These are phyloP conservation scores for Melanerpes aurifrons DNA, from an alignment of 2,113 vertebrate genomes.

Conservation along the genomic window DNA sequence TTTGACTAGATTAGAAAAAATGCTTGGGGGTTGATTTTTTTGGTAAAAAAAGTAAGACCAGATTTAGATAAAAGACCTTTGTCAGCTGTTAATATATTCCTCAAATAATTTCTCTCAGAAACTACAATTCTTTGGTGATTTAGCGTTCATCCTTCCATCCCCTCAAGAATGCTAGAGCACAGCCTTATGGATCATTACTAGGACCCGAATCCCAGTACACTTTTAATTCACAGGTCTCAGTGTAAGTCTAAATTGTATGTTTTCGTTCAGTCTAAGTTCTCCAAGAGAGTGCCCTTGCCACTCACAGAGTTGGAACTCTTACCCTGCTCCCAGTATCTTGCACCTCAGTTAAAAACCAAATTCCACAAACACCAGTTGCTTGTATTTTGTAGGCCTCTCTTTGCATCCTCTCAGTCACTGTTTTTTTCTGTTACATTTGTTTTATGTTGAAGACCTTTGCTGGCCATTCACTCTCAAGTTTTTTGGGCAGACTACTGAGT, in stretches of 20 bases:
- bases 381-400: background rate
- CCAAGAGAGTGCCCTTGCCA: background rate
- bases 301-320: background rate
- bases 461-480: background rate
- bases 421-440: background rate
- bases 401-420: background rate
- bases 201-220: background rate
- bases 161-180: background rate
- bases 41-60: background rate
- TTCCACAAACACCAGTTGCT: background rate
- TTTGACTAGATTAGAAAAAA: background rate
- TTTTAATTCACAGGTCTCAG: background rate
- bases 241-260: background rate
- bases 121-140: background rate
- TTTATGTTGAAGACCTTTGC: background rate
- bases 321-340: background rate
- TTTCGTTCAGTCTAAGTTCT: background rate
- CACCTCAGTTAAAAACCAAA: background rate
- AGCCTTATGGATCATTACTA: background rate
- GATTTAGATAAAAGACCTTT: background rate
- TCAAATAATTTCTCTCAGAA: background rate
- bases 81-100: background rate
- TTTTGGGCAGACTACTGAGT: background rate
- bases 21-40: accelerated
- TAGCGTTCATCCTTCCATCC: background rate